Conservation (phyloP, 2,113 vertebrate genomes). For the Chionomys nivalis region DNA sequence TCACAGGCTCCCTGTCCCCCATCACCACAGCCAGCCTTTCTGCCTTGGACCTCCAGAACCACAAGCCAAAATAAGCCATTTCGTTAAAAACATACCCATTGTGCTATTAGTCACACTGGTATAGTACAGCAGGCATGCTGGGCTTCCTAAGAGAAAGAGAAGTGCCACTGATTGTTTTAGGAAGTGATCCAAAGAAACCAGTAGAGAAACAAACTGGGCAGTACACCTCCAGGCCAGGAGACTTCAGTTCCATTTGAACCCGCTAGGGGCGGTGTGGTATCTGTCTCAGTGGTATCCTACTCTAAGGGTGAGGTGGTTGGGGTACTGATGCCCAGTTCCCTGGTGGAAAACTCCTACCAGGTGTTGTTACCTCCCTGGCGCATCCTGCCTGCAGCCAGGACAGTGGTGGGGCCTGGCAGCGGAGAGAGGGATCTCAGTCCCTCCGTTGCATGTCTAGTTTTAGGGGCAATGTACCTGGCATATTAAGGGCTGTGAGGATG, state of each 20-base stretch:
- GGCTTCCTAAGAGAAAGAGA: background rate
- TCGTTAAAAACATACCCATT: background rate
- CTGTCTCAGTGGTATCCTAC: background rate
- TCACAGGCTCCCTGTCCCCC: background rate
- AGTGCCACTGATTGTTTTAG: background rate
- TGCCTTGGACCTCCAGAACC: background rate
- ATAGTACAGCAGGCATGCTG: background rate
- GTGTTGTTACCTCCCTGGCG: background rate
- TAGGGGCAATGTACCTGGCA: accelerated
- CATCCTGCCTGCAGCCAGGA: background rate
- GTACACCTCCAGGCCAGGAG: no score
- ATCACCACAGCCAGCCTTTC: background rate
- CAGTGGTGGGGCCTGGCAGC: background rate
- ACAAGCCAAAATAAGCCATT: background rate
- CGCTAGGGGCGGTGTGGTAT: background rate
- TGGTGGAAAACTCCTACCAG: background rate
- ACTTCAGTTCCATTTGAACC: background rate
- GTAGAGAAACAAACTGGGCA: background rate
- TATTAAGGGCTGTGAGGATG: background rate
- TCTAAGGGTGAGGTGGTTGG: accelerated
- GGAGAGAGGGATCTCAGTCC: background rate
- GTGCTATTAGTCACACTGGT: background rate
- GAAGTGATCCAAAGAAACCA: background rate
- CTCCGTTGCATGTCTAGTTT: background rate
- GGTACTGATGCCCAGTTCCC: background rate